Evolutionary conservation across 2,113 vertebrate genomes (phyloP).

Genomic region (Salvelinus namaycush): DNA sequence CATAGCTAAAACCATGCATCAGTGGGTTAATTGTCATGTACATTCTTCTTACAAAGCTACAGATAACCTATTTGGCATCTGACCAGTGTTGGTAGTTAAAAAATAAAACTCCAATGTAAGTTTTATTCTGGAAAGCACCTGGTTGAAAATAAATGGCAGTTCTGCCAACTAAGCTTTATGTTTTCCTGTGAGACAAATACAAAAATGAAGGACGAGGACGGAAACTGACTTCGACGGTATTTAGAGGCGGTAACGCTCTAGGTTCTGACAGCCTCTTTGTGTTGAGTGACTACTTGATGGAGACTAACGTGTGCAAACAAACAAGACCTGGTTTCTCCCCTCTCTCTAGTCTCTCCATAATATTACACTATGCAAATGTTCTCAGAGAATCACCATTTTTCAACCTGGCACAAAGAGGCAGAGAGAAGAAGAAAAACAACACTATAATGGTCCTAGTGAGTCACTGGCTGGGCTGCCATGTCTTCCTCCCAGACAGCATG

Average conservation of each 20-base stretch:
- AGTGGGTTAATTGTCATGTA: constrained; percentile 59
- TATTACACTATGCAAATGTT: constrained; percentile 37
- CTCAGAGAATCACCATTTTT: constrained; percentile 38
- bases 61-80: constrained; percentile 56
- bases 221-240: constrained; percentile 10
- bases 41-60: constrained; percentile 59
- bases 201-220: constrained; percentile 26
- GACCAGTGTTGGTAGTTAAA: constrained; percentile 66
- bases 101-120: constrained; percentile 41
- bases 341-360: constrained; percentile 40
- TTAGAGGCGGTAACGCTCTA: constrained; percentile 15
- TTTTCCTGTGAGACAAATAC: constrained; percentile 50
- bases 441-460: constrained; percentile 51
- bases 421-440: constrained; percentile 30
- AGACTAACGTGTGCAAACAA: constrained; percentile 27
- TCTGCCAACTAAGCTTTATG: constrained; percentile 42
- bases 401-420: constrained; percentile 27
- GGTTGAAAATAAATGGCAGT: constrained; percentile 21
- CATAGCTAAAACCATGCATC: constrained; percentile 57
- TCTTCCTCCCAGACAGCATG: constrained; percentile 42
- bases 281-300: constrained; percentile 38
- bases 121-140: constrained; percentile 32
- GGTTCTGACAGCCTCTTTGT: constrained; percentile 20
- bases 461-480: constrained; percentile 42
- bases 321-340: constrained; percentile 30